Conservation (phyloP, 2,113 vertebrate genomes). For the Conger conger region DNA sequence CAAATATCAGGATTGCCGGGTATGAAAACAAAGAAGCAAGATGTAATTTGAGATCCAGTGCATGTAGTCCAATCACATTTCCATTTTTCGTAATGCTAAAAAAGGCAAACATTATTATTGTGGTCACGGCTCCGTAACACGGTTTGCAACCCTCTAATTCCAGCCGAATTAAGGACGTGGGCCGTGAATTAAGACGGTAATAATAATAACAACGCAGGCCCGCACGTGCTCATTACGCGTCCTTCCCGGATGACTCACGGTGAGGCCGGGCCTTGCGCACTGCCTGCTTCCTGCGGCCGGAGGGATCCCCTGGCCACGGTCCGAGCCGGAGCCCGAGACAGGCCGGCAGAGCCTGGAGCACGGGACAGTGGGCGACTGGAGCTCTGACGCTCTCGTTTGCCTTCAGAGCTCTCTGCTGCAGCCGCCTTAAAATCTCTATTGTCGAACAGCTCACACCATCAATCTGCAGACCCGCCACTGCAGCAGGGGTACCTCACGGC, state of each 20-base stretch:
- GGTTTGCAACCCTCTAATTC: not conserved
- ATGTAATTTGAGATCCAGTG: not conserved
- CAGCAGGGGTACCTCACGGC: conserved; percentile 37
- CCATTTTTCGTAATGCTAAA: not conserved
- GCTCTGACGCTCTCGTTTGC: not conserved
- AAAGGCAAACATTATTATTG: not conserved
- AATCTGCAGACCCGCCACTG: conserved; percentile 37
- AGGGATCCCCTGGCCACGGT: not conserved
- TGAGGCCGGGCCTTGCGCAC: not conserved
- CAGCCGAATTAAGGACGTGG: not conserved
- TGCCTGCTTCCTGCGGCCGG: not conserved
- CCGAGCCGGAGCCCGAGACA: not conserved
- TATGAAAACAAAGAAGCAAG: not conserved
- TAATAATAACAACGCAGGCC: not conserved
- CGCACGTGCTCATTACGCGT: too few species aligned
- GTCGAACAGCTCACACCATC: conserved; percentile 44
- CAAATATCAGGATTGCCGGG: not conserved
- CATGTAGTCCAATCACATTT: not conserved
- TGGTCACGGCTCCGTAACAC: not conserved
- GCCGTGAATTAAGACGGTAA: not conserved
- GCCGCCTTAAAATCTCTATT: conserved; percentile 22
- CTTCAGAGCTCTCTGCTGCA: not conserved
- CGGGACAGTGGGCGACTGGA: not conserved
- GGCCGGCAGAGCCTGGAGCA: not conserved
- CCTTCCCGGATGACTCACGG: not conserved